Base-by-base conservation (phyloP, 1,140 invertebrate genomes). In the Hypsibius dujardini region DNA sequence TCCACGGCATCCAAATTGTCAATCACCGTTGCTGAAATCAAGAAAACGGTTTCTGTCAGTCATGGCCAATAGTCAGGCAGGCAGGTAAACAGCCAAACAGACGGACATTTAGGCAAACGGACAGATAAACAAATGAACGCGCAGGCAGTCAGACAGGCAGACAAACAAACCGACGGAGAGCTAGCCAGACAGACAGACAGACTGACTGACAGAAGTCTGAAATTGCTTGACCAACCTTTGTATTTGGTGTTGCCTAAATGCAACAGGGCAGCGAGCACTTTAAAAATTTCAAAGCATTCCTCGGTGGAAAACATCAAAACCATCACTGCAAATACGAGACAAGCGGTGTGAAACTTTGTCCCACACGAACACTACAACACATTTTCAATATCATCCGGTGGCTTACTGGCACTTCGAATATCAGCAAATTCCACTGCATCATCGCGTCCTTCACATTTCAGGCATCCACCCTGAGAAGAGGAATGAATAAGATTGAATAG, bases 161-260 rank as follows among this genome's bases (percentile, higher is more conserved):
- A 28, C 28, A 28, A 28, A 28, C 28, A 28, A 28, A 28, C 28
- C 28, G 28, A 28, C 28, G 28, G 28, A 28, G 28, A 28, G 28
- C 28, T 28, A 28, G 28, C 28, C 28, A 28, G 28, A 28, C 28
- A 28, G 28, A 28, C 28, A 28, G 28, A 28, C 28, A 28, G 28
- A 28, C 28, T 28, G 28, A 28, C 28, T 28, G 28, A 28, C 28
- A 28, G 28, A 28, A 28, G 28, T 28, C 28, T 28, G 28, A 28
- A 28, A 28, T 28, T 28, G 28, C 28, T 28, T 28, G 74, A 70
- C 74, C 87, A 88, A 62, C 90, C 91, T 82, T 90, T 90, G 78
- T 95, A 97, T 81, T 93, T 92, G 59, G 98, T 91, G 78, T 98
- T 98, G 74, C 95, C 95, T 73, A 91, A 87, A 78, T 98, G 95